Base-by-base conservation (phyloP, 2,888 invertebrate genomes). In the Habroteleia sp. region DNA sequence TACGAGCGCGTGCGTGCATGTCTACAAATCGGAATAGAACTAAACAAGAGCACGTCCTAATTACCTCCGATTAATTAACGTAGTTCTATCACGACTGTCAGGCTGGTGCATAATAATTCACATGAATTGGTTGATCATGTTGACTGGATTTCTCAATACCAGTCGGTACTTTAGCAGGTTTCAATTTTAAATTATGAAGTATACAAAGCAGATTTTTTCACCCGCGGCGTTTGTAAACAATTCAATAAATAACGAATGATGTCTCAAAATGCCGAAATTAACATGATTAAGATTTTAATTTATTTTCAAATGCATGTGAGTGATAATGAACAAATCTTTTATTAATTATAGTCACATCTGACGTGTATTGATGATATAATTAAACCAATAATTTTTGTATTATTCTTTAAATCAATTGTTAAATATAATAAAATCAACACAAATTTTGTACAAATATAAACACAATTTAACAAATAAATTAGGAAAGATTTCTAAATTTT, bases 71-170 rank as follows among this genome's bases (percentile, higher is more conserved):
- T 74, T 74, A 74, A 74, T 74, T 74, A 74, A 69, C 63, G 69
- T 65, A 48, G 65, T 63, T 69, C 63, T 52, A 63, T 69, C 63
- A 74, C 48, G 66, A 66, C 62, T 52, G 44, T 62, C 60, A 56
- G 37, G 68, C 74, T 33, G 68, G 63, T 63, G 74, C 74, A 74
- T 69, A 74, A 74, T 74, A 74, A 74, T 74, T 74, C 65, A 74
- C 69, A 68, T 44, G 58, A 62, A 74, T 68, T 52, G 74, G 74
- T 58, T 50, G 74, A 69, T 63, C 54, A 54, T 54, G 48, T 29
- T 52, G 73, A 66, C 52, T 48, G 41, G 60, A 65, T 75, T 65
- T 75, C 41, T 39, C 69, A 54, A 58, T 52, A 11, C 56, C 50
- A 69, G 50, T 46, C 41, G 63, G 52, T 48, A 29, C 56, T 25